Base-by-base conservation (phyloP, 2,888 invertebrate genomes). In the Limenitis camilla region DNA sequence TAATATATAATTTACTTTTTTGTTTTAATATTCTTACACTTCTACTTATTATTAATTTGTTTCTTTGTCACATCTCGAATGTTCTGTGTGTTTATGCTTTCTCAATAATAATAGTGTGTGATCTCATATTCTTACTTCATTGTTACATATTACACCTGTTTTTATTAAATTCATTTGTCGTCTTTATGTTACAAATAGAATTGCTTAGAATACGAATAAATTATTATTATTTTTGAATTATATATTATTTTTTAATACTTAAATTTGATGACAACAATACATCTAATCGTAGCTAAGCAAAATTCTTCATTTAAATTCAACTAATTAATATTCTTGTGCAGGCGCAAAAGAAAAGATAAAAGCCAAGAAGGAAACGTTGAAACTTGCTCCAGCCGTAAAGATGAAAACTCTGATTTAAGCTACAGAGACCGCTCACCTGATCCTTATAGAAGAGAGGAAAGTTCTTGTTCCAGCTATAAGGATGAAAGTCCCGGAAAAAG, bases 401-500 rank as follows among this genome's bases (percentile, higher is more conserved):
- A 41, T 9, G 11, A 35, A n/a, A 41, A 27, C 6, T 27, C 39
- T n/a, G n/a, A n/a, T n/a, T n/a, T n/a, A 4, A 32, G 28, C 31
- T 27, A 29, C 5, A 41, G 19, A 33, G 39, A 43, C 8, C 43
- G n/a, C 31, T 39, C 28, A 29, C 40, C 31, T 9, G 45, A 49
- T 27, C 40, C 40, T 0, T 27, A 11, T n/a, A 19, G 40, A 29
- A 44, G 41, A 30, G 45, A 36, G 3, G 45, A 38, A 32, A 53
- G 49, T 30, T 35, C 49, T 10, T 43, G 41, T 40, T 49, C 53
- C 19, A 49, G 41, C 28, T 49, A 48, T 28, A 52, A 10, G 43
- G 49, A 31, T 43, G 48, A 44, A 7, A 53, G 54, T 40, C 50
- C 46, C 9, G 50, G 46, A 7, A 38, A 19, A 39, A 50, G 54